These are phyloP conservation scores for Chamaetylas fuelleborni DNA, from an alignment of 2,113 vertebrate genomes.

Conservation along the genomic window DNA sequence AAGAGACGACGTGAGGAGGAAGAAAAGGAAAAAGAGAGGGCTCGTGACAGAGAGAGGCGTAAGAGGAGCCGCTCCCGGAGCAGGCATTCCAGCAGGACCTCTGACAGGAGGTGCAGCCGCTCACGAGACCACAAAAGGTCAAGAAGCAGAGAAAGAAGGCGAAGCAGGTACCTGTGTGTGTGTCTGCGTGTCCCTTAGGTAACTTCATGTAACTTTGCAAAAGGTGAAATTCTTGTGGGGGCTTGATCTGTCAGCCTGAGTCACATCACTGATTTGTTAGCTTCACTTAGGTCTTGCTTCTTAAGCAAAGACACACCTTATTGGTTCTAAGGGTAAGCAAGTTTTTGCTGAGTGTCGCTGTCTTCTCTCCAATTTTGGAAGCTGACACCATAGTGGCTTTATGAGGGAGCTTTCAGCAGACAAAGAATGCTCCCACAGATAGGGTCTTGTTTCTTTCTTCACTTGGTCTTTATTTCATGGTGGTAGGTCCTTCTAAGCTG, in stretches of 20 bases:
- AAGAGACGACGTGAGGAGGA: conserved; percentile 81
- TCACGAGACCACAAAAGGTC: conserved; percentile 93
- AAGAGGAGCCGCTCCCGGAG: conserved; percentile 91
- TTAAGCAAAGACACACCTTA: background rate
- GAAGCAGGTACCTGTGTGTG: conserved; percentile 82
- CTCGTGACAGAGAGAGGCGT: conserved; percentile 85
- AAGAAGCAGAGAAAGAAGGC: conserved; percentile 91
- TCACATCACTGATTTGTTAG: background rate
- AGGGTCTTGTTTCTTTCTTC: background rate
- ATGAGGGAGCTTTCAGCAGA: background rate
- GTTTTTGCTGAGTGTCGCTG: background rate
- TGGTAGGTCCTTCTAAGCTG: background rate
- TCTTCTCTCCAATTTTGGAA: background rate
- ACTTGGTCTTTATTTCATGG: background rate
- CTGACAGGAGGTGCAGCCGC: conserved; percentile 89
- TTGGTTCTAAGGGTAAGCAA: background rate
- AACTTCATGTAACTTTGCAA: background rate
- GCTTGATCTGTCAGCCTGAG: background rate
- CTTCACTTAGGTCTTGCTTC: background rate
- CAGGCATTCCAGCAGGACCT: conserved; percentile 89
- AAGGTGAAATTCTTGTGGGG: background rate
- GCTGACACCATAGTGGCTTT: background rate
- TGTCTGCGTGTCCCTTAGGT: background rate
- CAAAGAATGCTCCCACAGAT: background rate
- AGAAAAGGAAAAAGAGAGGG: conserved; percentile 82